Evolutionary conservation across 2,113 vertebrate genomes (phyloP).

Genomic region (Archilochus colubris): DNA sequence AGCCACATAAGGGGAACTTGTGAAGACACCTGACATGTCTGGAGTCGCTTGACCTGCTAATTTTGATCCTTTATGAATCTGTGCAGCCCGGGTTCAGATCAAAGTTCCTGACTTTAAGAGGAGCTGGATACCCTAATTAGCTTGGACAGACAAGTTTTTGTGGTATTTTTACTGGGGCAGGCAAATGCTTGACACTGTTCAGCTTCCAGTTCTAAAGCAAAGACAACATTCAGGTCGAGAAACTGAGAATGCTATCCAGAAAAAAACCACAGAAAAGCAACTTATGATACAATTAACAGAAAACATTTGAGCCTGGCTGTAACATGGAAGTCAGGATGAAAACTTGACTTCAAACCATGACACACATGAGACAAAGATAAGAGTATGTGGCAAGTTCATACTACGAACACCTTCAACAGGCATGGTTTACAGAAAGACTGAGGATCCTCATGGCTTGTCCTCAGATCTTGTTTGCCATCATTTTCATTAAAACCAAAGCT

Average conservation of each 20-base stretch:
- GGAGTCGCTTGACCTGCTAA: slow-evolving; percentile 4
- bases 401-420: too few relatives aligned
- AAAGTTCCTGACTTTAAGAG: neutral
- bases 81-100: neutral
- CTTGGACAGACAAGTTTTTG: neutral
- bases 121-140: neutral
- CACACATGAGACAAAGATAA: too few relatives aligned
- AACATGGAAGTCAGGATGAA: too few relatives aligned
- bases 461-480: neutral
- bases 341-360: too few relatives aligned
- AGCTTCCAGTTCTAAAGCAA: neutral
- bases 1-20: neutral
- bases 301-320: neutral
- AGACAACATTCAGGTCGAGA: neutral
- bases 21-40: neutral
- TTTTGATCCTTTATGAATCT: neutral
- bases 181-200: neutral
- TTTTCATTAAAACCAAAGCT: neutral
- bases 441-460: neutral
- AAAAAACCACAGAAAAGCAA: neutral
- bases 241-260: neutral
- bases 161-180: neutral
- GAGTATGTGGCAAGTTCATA: too few relatives aligned
- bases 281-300: neutral
- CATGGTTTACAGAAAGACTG: too few relatives aligned